These are phyloP conservation scores for Epinephelus fuscoguttatus DNA, from an alignment of 2,113 vertebrate genomes.

Conservation along the genomic window DNA sequence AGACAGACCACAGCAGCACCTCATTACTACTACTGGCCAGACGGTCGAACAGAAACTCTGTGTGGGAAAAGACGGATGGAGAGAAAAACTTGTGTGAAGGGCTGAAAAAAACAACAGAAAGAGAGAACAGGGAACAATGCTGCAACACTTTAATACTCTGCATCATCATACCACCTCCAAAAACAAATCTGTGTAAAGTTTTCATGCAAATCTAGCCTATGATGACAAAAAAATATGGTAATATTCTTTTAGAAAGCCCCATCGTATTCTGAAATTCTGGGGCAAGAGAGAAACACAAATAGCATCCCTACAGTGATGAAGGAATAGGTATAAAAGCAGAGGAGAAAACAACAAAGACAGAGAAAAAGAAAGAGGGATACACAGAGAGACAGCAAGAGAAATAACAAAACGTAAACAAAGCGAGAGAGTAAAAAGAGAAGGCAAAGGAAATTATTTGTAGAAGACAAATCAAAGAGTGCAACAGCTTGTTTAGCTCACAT, in stretches of 20 bases:
- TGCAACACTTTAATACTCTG: neutral
- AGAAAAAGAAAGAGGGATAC: neutral
- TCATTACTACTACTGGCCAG: slow-evolving; percentile 84
- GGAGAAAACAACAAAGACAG: neutral
- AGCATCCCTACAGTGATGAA: neutral
- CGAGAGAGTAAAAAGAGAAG: neutral
- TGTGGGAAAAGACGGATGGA: slow-evolving; percentile 16
- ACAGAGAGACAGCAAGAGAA: slow-evolving; percentile 2
- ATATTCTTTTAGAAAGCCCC: neutral
- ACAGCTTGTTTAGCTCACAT: neutral
- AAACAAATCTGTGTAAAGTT: neutral
- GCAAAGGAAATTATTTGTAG: slow-evolving; percentile 10
- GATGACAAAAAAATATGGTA: neutral
- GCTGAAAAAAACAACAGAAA: neutral
- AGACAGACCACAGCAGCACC: slow-evolving; percentile 90
- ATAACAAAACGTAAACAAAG: neutral
- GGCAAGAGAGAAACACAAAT: neutral
- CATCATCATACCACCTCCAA: neutral
- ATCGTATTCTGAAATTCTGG: neutral
- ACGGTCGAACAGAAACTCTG: slow-evolving; percentile 81
- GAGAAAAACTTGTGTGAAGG: neutral
- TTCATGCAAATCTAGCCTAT: slow-evolving; percentile 1
- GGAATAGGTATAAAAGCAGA: neutral
- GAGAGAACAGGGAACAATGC: neutral
- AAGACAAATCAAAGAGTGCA: slow-evolving; percentile 10